Base-by-base conservation (phyloP, 2,113 vertebrate species). In the Petroica traversi region DNA sequence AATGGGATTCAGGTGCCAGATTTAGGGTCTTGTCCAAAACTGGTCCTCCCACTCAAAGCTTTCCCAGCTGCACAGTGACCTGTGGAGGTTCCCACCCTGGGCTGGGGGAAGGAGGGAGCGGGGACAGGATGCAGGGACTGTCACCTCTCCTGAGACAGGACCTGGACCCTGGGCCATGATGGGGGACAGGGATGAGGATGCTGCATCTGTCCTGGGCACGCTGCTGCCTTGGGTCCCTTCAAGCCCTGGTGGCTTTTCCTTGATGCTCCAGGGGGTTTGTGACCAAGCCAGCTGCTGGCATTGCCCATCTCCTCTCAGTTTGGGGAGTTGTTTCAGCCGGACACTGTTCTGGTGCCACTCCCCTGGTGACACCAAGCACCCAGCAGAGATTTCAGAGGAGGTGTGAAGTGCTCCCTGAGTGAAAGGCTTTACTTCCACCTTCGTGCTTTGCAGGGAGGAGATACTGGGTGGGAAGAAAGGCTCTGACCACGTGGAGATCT, bases 51-150 rank as follows among this genome's bases (percentile, higher is more conserved):
- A 1, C 9, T 16, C 0, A 9, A 74, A 34, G 33, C 29, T 72
- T 26, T 40, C 9, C 15, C 2, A 10, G 51, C 55, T 74, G 48
- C 45, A 15, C 2, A 12, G 55, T 19, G 69, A 43, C 19, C 38
- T 33, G 29, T 14, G 48, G 64, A 61, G 18, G 40, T 34, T 63
- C 31, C 10, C n/a, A n/a, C 17, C 1, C 5, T 0, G 1, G 23
- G 28, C 57, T 29, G 48, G 31, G 19, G 29, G 13, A 46, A 69
- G 54, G n/a, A 81, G 64, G 23, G 40, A 36, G 43, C 8, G 20
- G 11, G n/a, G 3, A 6, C 3, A 8, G 28, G 43, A 12, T 7
- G 18, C 54, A 63, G 73, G 58, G 52, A n/a, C 25, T 62, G 43
- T 85, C 57, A 66, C 38, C 11, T 54, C 28, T 12, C 15, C 24